phyloP scores from a whole-genome alignment of 2,888 invertebrate genomes.

The Drosophila crucigera region DNA sequence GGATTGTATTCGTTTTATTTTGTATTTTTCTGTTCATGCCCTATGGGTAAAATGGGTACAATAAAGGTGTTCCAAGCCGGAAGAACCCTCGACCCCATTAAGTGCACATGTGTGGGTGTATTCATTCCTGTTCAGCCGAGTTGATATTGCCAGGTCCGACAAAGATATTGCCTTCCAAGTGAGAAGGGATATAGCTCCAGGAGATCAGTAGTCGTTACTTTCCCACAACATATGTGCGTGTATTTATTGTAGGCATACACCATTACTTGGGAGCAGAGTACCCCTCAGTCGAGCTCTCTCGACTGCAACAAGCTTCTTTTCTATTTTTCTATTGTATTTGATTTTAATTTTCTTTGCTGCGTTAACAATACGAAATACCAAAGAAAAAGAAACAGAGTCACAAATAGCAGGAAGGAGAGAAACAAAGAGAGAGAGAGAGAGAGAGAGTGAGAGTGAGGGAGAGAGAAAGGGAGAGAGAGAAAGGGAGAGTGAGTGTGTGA shows the following conservation, averaged over 20 bases:
- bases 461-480: background rate
- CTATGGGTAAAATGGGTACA: background rate
- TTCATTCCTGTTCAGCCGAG: background rate
- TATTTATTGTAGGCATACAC: background rate
- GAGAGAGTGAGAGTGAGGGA: too few relatives aligned
- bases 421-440: background rate
- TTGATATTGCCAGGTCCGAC: background rate
- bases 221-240: background rate
- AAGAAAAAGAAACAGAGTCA: background rate
- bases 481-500: background rate
- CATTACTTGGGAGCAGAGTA: background rate
- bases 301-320: background rate
- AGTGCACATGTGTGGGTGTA: background rate
- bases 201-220: background rate
- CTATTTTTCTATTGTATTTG: slow-evolving; percentile 10
- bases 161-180: background rate
- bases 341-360: slow-evolving; percentile 21
- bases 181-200: background rate
- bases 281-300: background rate
- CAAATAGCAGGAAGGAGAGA: background rate
- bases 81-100: background rate
- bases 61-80: slow-evolving; percentile 10
- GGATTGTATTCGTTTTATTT: slow-evolving; percentile 32
- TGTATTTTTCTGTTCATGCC: background rate
- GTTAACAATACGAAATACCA: slow-evolving; percentile 28